Conservation (phyloP, 92 coral and sea anemone genomes). For the Meandrina meandrites region DNA sequence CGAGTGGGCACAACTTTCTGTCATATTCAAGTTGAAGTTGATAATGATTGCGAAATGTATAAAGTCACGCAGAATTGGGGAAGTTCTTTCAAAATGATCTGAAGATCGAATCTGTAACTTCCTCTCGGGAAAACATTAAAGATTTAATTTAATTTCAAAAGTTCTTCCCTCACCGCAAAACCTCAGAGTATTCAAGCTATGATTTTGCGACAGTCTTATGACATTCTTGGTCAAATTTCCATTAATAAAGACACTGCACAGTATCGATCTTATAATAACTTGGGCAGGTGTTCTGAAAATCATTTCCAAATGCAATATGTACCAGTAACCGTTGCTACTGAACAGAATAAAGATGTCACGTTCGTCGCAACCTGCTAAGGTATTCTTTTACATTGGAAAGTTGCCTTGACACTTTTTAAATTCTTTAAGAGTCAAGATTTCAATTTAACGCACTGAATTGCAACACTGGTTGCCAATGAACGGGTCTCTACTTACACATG, state of each 20-base stretch:
- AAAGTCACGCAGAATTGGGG: background rate
- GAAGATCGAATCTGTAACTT: background rate
- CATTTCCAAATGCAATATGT: background rate
- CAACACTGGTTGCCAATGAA: background rate
- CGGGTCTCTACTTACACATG: background rate
- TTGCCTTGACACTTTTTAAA: background rate
- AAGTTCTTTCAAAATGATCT: background rate
- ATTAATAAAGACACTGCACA: background rate
- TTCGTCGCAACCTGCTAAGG: background rate
- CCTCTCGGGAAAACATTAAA: constrained; percentile 6
- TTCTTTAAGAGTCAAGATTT: background rate
- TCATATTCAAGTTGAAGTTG: background rate
- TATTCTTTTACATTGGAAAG: background rate
- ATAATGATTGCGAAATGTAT: background rate
- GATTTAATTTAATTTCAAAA: background rate
- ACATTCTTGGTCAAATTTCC: background rate
- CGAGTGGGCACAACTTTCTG: background rate
- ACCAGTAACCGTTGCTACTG: background rate
- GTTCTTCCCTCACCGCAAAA: background rate
- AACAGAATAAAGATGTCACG: background rate
- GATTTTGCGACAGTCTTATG: background rate
- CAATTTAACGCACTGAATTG: background rate
- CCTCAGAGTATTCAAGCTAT: background rate
- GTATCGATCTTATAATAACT: background rate
- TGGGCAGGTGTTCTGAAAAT: background rate